Percentiles rank a stretch among this genome's conserved stretches.
phyloP scores from a whole-genome alignment of 2,113 vertebrate species.

The Neolamprologus variostigma region DNA sequence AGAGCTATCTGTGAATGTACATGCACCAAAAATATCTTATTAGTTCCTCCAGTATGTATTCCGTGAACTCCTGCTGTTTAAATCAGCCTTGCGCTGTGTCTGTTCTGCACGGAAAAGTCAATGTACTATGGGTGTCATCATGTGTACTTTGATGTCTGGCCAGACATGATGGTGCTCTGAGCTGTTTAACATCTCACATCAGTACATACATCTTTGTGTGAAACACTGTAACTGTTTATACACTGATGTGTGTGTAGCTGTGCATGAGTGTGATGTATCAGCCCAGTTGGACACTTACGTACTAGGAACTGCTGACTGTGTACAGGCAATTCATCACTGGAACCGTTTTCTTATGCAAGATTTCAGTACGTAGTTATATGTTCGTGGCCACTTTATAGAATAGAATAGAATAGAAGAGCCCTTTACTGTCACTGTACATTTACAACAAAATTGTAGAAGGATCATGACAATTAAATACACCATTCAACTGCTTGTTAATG shows the following conservation, averaged over 20 bases:
- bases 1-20: background rate
- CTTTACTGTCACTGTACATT: background rate
- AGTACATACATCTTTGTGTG: background rate
- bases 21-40: background rate
- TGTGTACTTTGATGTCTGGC: background rate
- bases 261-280: slow-evolving; percentile 15
- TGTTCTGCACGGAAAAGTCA: background rate
- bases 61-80: background rate
- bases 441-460: background rate
- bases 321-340: slow-evolving; percentile 30
- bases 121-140: background rate
- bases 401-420: background rate
- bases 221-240: background rate
- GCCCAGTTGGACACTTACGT: background rate
- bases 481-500: background rate
- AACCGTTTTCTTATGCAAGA: background rate
- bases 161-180: background rate
- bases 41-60: background rate
- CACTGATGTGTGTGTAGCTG: background rate
- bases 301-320: slow-evolving; percentile 30
- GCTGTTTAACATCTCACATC: slow-evolving; percentile 16
- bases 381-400: background rate
- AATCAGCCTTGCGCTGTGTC: background rate
- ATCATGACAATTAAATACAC: background rate
- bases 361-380: background rate